Conservation (phyloP, 2,797 vertebrate species). For the Phoeniculus purpureus region DNA sequence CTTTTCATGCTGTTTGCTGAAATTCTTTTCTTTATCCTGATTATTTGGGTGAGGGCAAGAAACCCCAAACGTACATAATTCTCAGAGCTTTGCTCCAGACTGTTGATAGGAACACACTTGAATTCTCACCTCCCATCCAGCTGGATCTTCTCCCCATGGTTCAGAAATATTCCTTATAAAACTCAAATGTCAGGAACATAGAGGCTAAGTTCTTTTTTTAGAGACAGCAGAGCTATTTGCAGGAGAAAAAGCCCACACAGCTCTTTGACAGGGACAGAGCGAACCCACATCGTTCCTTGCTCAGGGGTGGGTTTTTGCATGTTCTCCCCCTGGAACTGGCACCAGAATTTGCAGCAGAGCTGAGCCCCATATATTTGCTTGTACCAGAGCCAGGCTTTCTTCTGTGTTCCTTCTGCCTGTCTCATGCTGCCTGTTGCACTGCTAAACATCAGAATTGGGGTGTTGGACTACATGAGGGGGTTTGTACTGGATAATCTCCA, state of each 20-base stretch:
- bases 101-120: conserved; percentile 29
- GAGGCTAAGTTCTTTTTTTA: conserved; percentile 64
- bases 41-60: conserved; percentile 18
- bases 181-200: conserved; percentile 61
- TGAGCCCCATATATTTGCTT: background rate
- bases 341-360: background rate
- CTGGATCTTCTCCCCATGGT: conserved; percentile 50
- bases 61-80: background rate
- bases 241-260: conserved; percentile 54
- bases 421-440: accelerated
- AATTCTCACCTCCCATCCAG: conserved; percentile 59
- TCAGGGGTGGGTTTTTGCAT: background rate
- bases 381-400: background rate
- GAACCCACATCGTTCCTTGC: background rate
- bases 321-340: background rate
- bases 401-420: background rate
- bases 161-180: conserved; percentile 48
- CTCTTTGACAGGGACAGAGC: conserved; percentile 46
- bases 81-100: conserved; percentile 16
- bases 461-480: no score
- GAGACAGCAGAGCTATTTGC: conserved; percentile 46
- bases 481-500: no score
- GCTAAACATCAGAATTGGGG: background rate
- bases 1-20: background rate
- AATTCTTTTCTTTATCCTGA: background rate